A percentile compares a stretch with the other conserved stretches of the same genome.
phyloP scores from a whole-genome alignment of 2,888 invertebrate species.

The Oligia strigilis region DNA sequence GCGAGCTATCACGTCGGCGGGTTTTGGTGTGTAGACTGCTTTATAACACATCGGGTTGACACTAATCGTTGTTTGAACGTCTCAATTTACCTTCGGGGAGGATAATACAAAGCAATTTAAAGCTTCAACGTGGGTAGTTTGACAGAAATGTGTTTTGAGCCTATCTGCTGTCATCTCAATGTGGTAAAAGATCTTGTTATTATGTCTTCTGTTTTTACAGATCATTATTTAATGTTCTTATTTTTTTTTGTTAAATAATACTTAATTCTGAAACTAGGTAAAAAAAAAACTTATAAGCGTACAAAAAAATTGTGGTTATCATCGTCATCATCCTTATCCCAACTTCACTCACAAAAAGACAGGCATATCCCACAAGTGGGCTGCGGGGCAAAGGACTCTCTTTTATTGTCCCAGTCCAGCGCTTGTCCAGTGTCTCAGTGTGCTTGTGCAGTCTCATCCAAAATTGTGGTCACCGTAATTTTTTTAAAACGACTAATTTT shows the following conservation, averaged over 20 bases:
- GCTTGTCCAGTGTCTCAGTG: too few relatives aligned
- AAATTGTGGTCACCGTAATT: not conserved
- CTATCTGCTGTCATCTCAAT: constrained; percentile 9
- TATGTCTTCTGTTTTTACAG: not conserved
- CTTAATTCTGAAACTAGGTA: not conserved
- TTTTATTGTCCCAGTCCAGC: too few relatives aligned
- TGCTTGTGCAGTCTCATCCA: too few relatives aligned
- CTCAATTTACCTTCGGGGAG: constrained; percentile 35
- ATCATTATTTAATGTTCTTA: too few relatives aligned
- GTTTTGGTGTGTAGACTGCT: too few relatives aligned
- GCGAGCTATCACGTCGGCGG: too few relatives aligned
- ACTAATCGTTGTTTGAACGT: constrained; percentile 43
- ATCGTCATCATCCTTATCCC: too few relatives aligned
- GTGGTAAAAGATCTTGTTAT: constrained; percentile 13
- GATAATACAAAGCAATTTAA: constrained; percentile 27
- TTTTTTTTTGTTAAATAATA: not conserved
- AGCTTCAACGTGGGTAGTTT: not conserved
- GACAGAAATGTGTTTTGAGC: constrained; percentile 5
- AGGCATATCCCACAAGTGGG: too few relatives aligned
- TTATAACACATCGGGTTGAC: constrained; percentile 35
- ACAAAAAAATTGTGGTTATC: not conserved
- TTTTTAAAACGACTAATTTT: not conserved
- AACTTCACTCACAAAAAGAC: too few relatives aligned
- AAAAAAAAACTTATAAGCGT: not conserved
- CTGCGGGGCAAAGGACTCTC: too few relatives aligned